Evolutionary conservation across 2,888 invertebrate species (phyloP).

Genomic region (Perizoma affinitatum): DNA sequence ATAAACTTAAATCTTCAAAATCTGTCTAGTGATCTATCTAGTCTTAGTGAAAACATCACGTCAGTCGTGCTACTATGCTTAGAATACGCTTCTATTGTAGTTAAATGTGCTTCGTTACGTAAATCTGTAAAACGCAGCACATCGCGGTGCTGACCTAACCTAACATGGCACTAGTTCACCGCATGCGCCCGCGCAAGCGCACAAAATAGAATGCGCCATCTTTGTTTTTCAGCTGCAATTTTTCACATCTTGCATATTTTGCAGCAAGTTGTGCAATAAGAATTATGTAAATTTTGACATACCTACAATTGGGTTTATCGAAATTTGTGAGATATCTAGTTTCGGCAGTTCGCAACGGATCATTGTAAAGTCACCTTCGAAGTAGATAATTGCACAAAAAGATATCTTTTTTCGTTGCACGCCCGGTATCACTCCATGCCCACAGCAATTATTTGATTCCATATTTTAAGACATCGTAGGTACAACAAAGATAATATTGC

Average conservation of each 20-base stretch:
- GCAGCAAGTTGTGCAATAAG: conserved; percentile 10
- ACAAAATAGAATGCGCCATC: conserved; percentile 37
- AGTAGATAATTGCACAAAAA: conserved; percentile 50
- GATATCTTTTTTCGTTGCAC: conserved; percentile 18
- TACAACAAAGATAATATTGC: conserved; percentile 40
- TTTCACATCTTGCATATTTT: conserved; percentile 3
- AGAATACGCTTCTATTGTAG: conserved; percentile 15
- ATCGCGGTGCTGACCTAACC: conserved; percentile 69
- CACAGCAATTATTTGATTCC: conserved; percentile 17
- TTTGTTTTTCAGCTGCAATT: conserved; percentile 21
- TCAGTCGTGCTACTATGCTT: not conserved
- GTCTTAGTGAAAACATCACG: too few species aligned
- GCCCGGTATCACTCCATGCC: conserved; percentile 18
- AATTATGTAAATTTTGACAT: not conserved
- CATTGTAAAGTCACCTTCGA: conserved; percentile 63
- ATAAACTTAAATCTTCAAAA: too few species aligned
- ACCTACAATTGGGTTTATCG: conserved; percentile 28
- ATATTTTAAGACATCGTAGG: conserved; percentile 29
- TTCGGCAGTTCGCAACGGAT: conserved; percentile 37
- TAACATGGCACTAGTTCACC: conserved; percentile 62
- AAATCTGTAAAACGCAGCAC: conserved; percentile 47
- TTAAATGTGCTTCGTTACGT: conserved; percentile 45
- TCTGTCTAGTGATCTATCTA: too few species aligned
- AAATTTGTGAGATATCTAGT: conserved; percentile 21
- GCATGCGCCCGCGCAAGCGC: conserved; percentile 38